These are phyloP conservation scores for Neosilurus mollespiculum DNA, from an alignment of 2,797 vertebrate species.

Conservation along the genomic window DNA sequence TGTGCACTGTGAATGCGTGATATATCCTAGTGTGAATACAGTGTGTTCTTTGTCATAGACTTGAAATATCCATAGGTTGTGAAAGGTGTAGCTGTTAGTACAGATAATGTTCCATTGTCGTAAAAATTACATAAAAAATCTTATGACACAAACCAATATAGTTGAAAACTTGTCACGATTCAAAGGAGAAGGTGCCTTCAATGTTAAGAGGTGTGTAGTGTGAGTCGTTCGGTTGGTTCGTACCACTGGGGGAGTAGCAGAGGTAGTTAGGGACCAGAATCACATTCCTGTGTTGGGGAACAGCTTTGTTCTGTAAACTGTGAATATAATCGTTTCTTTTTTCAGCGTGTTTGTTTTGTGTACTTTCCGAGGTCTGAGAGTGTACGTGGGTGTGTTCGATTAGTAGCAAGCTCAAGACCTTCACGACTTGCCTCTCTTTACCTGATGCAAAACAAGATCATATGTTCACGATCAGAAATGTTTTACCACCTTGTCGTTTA, in stretches of 20 bases:
- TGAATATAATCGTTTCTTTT: conserved; percentile 59
- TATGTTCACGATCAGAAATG: conserved; percentile 13
- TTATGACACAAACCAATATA: conserved; percentile 66
- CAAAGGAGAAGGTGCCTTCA: conserved; percentile 73
- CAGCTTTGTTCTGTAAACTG: conserved; percentile 60
- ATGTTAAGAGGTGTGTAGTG: conserved; percentile 64
- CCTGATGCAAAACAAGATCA: conserved; percentile 44
- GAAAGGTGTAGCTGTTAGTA: conserved; percentile 87
- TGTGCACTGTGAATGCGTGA: conserved; percentile 94
- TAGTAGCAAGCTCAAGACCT: conserved; percentile 38
- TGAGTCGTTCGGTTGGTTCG: conserved; percentile 60
- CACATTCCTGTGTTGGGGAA: conserved; percentile 15
- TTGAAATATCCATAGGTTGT: conserved; percentile 85
- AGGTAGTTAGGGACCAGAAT: conserved; percentile 5
- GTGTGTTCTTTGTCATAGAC: conserved; percentile 93
- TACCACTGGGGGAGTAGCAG: conserved; percentile 32
- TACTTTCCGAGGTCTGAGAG: conserved; percentile 36
- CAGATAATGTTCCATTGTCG: conserved; percentile 63
- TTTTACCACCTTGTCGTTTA: neutral
- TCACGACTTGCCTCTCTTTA: conserved; percentile 44
- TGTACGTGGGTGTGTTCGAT: conserved; percentile 29
- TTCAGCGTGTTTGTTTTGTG: conserved; percentile 33
- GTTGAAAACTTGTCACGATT: conserved; percentile 45
- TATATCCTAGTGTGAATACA: conserved; percentile 85
- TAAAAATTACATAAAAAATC: conserved; percentile 63